Evolutionary conservation across 2,797 vertebrate species (phyloP).

Genomic region (Chaetophractus vellerosus): DNA sequence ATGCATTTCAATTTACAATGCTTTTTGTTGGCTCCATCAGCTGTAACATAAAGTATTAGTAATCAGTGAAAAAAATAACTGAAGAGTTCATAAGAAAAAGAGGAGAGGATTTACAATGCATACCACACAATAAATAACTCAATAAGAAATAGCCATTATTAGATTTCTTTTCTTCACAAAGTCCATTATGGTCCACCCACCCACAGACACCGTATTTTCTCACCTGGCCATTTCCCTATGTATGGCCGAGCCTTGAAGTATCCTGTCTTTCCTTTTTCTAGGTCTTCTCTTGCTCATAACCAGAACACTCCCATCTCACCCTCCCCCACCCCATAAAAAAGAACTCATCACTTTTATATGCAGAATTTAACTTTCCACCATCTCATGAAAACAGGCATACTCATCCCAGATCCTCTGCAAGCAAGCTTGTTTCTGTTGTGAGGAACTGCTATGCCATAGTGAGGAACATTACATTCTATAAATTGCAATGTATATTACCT

Average conservation of each 20-base stretch:
- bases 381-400: not conserved
- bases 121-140: not conserved
- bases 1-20: not conserved
- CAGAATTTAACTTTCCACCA: not conserved
- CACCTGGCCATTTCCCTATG: not conserved
- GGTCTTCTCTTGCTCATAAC: conserved; percentile 27
- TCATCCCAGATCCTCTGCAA: not conserved
- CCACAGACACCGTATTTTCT: not conserved
- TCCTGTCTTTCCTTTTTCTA: not conserved
- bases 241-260: not conserved
- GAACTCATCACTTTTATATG: not conserved
- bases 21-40: not conserved
- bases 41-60: not conserved
- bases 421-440: conserved; percentile 15
- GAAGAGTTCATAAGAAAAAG: not conserved
- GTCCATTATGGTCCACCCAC: not conserved
- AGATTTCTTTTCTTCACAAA: not conserved
- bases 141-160: not conserved
- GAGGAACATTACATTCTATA: not conserved
- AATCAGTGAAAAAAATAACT: not conserved
- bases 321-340: not conserved
- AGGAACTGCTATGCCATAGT: not conserved
- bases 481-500: too few species aligned
- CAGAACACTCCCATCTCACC: not conserved
- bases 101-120: not conserved